Percentiles rank a stretch among this genome's conserved stretches.
Evolutionary conservation across 2,113 vertebrate species (phyloP).

Genomic region (Cyphomyrus discorhynchus): DNA sequence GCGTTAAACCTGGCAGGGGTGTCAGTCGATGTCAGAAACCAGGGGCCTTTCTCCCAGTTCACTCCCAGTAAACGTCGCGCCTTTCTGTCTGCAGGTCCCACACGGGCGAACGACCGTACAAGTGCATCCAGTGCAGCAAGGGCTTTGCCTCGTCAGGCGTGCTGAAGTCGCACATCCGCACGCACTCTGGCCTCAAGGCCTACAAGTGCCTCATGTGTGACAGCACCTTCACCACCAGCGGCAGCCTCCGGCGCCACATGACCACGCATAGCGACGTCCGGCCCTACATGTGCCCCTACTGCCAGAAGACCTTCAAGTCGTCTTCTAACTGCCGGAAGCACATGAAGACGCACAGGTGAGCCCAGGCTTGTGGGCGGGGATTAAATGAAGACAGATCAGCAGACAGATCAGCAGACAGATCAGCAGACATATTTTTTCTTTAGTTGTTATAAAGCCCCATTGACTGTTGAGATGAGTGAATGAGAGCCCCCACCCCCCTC

Average conservation of each 20-base stretch:
- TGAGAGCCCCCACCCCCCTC: neutral
- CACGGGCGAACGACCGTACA: slow-evolving; percentile 93
- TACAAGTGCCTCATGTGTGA: slow-evolving; percentile 91
- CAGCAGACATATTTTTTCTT: neutral
- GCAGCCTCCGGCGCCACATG: slow-evolving; percentile 91
- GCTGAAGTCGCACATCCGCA: slow-evolving; percentile 90
- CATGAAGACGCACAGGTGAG: slow-evolving; percentile 95
- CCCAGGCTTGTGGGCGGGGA: neutral
- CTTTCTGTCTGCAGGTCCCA: slow-evolving; percentile 69
- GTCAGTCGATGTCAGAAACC: neutral
- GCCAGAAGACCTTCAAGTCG: slow-evolving; percentile 98
- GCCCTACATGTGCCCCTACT: slow-evolving; percentile 98
- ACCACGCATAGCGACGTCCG: slow-evolving; percentile 91
- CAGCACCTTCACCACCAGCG: slow-evolving; percentile 92
- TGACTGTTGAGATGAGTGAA: neutral
- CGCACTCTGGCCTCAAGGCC: slow-evolving; percentile 89
- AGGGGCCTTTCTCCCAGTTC: neutral
- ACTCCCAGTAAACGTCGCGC: neutral
- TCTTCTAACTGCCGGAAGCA: slow-evolving; percentile 96
- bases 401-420: neutral
- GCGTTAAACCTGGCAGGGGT: neutral
- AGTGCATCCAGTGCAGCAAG: slow-evolving; percentile 90
- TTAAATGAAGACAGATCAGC: neutral
- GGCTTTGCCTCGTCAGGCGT: slow-evolving; percentile 95
- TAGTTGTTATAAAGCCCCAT: neutral